Evolutionary conservation across 2,797 vertebrate species (phyloP).

Genomic region (Glossophaga mutica): DNA sequence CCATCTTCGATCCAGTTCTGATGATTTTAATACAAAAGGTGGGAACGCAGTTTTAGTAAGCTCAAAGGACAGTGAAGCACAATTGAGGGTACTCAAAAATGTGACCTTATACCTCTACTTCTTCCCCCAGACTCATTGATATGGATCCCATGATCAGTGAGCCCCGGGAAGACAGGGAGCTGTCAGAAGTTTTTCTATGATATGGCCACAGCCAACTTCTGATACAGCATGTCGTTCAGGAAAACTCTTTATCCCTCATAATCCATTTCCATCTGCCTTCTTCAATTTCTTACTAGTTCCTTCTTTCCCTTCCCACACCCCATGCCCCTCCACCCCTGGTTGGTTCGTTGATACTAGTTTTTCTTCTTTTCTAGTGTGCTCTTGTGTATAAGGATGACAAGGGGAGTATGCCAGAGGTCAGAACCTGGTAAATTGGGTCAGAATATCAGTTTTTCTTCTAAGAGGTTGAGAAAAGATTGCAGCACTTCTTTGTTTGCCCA

Average conservation of each 20-base stretch:
- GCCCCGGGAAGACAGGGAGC: neutral
- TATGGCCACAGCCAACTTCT: neutral
- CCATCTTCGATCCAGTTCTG: neutral
- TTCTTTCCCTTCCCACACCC: neutral
- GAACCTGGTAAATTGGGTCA: neutral
- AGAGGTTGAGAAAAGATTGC: neutral
- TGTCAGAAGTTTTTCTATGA: neutral
- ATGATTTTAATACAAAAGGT: neutral
- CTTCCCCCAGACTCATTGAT: neutral
- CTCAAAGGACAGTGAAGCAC: neutral
- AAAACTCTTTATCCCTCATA: neutral
- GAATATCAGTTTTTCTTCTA: neutral
- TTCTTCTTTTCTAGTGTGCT: neutral
- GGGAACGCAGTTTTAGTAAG: neutral
- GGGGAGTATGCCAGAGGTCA: neutral
- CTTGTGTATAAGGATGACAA: neutral
- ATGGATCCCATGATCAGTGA: neutral
- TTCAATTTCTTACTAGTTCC: neutral
- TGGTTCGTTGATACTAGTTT: neutral
- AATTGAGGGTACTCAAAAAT: neutral
- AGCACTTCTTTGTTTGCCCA: neutral
- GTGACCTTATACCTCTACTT: neutral
- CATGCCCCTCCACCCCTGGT: no score
- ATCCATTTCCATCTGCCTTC: neutral
- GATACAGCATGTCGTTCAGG: neutral